Conservation (phyloP, 2,113 vertebrate species). For the Boulengeromyrus knoepffleri region DNA sequence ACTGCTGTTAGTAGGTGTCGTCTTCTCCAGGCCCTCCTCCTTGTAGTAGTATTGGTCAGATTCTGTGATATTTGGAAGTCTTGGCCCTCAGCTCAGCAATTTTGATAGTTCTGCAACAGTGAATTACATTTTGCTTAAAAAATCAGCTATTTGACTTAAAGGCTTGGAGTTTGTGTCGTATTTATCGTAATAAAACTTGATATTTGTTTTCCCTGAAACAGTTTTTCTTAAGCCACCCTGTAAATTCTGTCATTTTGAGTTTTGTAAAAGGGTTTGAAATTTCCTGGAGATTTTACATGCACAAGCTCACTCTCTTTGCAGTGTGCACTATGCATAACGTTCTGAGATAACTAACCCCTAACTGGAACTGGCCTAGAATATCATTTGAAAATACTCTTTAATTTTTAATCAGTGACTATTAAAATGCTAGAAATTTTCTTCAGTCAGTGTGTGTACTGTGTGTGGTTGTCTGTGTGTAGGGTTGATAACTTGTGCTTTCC, state of each 20-base stretch:
- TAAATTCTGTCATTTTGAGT: not conserved
- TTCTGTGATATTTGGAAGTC: not conserved
- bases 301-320: not conserved
- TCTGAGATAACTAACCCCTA: not conserved
- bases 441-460: not conserved
- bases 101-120: not conserved
- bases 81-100: not conserved
- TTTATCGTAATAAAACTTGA: not conserved
- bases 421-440: not conserved
- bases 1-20: not conserved
- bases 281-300: not conserved
- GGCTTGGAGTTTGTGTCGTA: not conserved
- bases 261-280: not conserved
- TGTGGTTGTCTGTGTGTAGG: not conserved
- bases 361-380: not conserved
- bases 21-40: not conserved
- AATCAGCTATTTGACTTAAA: not conserved
- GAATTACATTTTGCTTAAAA: not conserved
- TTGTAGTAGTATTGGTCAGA: not conserved
- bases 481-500: not conserved
- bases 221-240: not conserved
- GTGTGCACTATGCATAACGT: not conserved
- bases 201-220: not conserved
- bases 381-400: not conserved
- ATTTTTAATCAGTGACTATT: not conserved